These are phyloP conservation scores for Oreochromis tanganicae DNA, from an alignment of 2,113 vertebrate species.

Conservation along the genomic window DNA sequence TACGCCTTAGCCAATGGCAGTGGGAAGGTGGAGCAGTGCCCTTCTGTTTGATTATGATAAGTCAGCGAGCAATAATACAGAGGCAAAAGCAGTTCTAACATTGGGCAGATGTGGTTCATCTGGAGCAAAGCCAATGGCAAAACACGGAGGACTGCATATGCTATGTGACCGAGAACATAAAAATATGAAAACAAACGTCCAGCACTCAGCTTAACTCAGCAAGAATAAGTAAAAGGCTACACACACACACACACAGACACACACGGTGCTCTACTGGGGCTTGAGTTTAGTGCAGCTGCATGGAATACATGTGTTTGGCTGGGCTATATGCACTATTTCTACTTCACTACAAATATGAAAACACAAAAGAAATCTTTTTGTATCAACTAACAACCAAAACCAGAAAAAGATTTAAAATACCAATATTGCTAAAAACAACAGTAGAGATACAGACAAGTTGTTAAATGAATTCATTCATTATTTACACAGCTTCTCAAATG, in stretches of 20 bases:
- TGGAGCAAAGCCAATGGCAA: slow-evolving; percentile 11
- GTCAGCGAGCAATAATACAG: slow-evolving; percentile 7
- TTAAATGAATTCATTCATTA: not conserved
- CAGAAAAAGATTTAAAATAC: not conserved
- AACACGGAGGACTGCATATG: not conserved
- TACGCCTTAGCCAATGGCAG: not conserved
- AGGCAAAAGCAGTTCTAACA: slow-evolving; percentile 10
- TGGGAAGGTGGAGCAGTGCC: slow-evolving; percentile 19
- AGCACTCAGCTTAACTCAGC: not conserved
- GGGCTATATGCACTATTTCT: not conserved
- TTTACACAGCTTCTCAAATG: not conserved
- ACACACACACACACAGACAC: not conserved
- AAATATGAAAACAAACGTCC: slow-evolving; percentile 13
- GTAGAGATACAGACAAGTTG: not conserved
- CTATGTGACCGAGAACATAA: slow-evolving; percentile 19
- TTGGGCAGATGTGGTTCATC: slow-evolving; percentile 14
- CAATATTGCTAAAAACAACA: not conserved
- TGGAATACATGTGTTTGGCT: not conserved
- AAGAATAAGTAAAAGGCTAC: not conserved
- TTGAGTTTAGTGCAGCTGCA: not conserved
- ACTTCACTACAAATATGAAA: not conserved
- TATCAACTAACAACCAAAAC: not conserved
- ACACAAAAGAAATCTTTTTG: not conserved
- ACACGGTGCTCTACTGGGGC: not conserved
- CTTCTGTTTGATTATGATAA: slow-evolving; percentile 49